Base-by-base conservation (phyloP, 2,797 vertebrate species). In the Loris lydekkerianus region DNA sequence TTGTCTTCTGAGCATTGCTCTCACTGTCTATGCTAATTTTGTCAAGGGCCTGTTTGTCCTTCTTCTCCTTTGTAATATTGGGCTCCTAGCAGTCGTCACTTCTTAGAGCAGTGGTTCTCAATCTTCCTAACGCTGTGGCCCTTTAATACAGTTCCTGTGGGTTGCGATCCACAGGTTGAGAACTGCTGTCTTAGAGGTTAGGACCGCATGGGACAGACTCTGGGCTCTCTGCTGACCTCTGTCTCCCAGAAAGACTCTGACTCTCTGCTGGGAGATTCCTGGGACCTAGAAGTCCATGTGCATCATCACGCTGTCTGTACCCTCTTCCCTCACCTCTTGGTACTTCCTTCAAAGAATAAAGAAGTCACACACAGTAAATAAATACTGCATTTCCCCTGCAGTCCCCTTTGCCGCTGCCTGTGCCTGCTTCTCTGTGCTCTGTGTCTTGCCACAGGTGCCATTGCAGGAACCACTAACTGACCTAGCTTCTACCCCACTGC, bases 191-290 rank as follows among this genome's bases (percentile, higher is more conserved):
- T 15, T 53, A 53, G 49, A 15, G 49, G 0, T n/a, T 18, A 72
- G 27, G 37, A 31, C 29, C 0, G 3, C 46, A 34, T 21, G 43
- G 49, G 72, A 5, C 29, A 15, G 53, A 75, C 20, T 82, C 29
- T 13, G 0, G 46, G 46, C 46, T 46, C 46, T 46, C 46, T 46
- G 9, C 46, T 9, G 46, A 46, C 46, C 46, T 46, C 46, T 46
- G 46, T 46, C 46, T 10, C 34, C 34, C 34, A 34, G 34, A 34
- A 34, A 34, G 49, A 80, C 23, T 82, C 29, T 14, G 0, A 4
- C 78, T 46, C 0, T 0, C 37, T n/a, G 34, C 91, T 1, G 25
- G 10, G 14, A 23, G 31, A 18, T 40, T 31, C 29, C 9, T 7
- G 20, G 78, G 25, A n/a, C 25, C 25, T n/a, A 29, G 69, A 61